Evolutionary conservation across 2,113 vertebrate species (phyloP).

Genomic region (Zosterops japonicus): DNA sequence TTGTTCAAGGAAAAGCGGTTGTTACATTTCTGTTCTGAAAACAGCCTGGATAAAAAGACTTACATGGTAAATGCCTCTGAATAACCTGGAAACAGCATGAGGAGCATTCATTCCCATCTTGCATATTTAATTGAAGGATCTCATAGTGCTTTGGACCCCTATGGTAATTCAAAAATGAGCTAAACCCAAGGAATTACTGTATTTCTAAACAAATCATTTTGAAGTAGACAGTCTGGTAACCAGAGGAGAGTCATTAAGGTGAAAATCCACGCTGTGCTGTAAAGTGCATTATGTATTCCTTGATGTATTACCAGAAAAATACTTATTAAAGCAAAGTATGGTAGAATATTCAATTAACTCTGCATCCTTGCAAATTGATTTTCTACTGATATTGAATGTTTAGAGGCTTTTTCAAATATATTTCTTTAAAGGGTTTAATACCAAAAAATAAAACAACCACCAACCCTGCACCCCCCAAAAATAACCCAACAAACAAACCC

Average conservation of each 20-base stretch:
- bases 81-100: background rate
- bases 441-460: background rate
- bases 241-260: conserved; percentile 23
- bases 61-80: background rate
- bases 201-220: conserved; percentile 5
- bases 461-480: no score
- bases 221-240: background rate
- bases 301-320: conserved; percentile 23
- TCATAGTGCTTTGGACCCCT: background rate
- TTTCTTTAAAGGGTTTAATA: background rate
- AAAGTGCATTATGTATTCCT: background rate
- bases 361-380: background rate
- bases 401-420: background rate
- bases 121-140: background rate
- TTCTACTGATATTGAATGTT: background rate
- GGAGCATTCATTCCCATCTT: background rate
- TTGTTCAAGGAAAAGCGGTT: background rate
- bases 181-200: background rate
- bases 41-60: background rate
- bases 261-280: conserved; percentile 43
- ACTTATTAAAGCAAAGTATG: conserved; percentile 7
- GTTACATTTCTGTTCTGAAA: background rate
- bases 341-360: conserved; percentile 24
- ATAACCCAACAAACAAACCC: background rate
- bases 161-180: background rate